Percentiles rank a stretch among this genome's conserved stretches.
phyloP scores from a whole-genome alignment of 2,797 vertebrate species.

The Melanogrammus aeglefinus region DNA sequence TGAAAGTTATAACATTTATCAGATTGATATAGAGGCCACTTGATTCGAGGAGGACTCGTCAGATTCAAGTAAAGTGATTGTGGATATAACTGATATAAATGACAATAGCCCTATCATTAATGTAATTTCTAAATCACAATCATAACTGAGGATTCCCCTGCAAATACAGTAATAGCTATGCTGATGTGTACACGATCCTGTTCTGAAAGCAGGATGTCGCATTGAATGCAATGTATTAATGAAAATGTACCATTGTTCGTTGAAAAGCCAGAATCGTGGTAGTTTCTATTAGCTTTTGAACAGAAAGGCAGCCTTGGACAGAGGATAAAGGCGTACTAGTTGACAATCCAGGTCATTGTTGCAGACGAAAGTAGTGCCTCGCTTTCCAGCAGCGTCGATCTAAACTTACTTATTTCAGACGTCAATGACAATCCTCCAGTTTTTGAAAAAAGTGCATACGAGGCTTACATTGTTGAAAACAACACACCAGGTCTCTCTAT shows the following conservation, averaged over 20 bases:
- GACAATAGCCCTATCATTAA: conserved; percentile 58
- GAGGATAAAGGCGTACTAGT: conserved; percentile 59
- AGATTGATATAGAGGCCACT: conserved; percentile 49
- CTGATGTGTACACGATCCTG: conserved; percentile 60
- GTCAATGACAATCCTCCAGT: conserved; percentile 76
- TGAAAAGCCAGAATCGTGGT: background rate
- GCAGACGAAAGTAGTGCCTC: conserved; percentile 61
- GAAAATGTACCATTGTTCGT: conserved; percentile 23
- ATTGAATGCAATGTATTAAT: conserved; percentile 45
- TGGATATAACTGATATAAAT: conserved; percentile 54
- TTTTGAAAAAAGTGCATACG: conserved; percentile 68
- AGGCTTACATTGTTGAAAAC: conserved; percentile 49
- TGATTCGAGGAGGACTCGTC: conserved; percentile 52
- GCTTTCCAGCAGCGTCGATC: conserved; percentile 69
- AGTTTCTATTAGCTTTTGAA: background rate
- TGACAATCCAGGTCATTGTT: no score
- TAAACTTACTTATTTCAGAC: conserved; percentile 73
- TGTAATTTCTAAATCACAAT: conserved; percentile 58
- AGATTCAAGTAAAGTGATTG: conserved; percentile 48
- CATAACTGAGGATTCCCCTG: conserved; percentile 44
- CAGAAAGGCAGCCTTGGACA: conserved; percentile 60
- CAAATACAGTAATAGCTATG: conserved; percentile 47
- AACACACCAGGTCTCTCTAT: conserved; percentile 49
- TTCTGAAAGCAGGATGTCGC: conserved; percentile 46
- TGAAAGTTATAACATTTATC: conserved; percentile 43